phyloP scores from a whole-genome alignment of 2,797 vertebrate genomes.

The Urophycis tenuis region DNA sequence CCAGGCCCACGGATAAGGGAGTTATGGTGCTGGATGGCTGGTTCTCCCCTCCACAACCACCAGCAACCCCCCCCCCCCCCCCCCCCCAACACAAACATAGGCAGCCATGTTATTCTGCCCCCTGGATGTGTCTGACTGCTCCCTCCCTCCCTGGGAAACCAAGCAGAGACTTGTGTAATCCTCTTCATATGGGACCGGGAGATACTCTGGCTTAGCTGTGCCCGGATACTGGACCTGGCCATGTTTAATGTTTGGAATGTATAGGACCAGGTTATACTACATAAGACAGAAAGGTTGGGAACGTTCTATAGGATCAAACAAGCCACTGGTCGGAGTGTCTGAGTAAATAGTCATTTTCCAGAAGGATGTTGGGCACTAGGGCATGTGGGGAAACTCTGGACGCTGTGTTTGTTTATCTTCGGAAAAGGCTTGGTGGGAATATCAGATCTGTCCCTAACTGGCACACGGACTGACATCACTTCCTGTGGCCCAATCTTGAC shows the following conservation, averaged over 20 bases:
- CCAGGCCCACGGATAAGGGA: constrained; percentile 55
- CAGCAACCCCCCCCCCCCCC: constrained; percentile 42
- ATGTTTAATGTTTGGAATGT: neutral
- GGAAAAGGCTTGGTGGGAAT: constrained; percentile 73
- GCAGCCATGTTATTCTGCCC: constrained; percentile 57
- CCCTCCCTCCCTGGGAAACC: constrained; percentile 60
- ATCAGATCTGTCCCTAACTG: constrained; percentile 66
- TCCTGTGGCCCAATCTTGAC: constrained; percentile 62
- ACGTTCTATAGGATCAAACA: neutral
- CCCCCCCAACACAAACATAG: constrained; percentile 56
- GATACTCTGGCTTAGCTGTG: constrained; percentile 37
- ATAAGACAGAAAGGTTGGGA: too few relatives aligned
- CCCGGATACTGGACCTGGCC: neutral
- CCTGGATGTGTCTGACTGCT: constrained; percentile 42
- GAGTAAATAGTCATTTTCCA: neutral
- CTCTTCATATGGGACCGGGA: constrained; percentile 49
- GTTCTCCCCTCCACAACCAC: too few relatives aligned
- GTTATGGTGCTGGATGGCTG: constrained; percentile 31
- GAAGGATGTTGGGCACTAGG: constrained; percentile 29
- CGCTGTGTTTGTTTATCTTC: constrained; percentile 68
- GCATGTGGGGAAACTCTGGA: constrained; percentile 29
- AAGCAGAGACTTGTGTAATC: constrained; percentile 54
- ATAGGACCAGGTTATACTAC: too few relatives aligned
- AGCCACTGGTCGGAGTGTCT: neutral
- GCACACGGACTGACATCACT: constrained; percentile 68